A percentile compares a stretch with the other conserved stretches of the same genome.
Evolutionary conservation across 2,888 invertebrate species (phyloP).

Genomic region (Epistrophella euchroma): DNA sequence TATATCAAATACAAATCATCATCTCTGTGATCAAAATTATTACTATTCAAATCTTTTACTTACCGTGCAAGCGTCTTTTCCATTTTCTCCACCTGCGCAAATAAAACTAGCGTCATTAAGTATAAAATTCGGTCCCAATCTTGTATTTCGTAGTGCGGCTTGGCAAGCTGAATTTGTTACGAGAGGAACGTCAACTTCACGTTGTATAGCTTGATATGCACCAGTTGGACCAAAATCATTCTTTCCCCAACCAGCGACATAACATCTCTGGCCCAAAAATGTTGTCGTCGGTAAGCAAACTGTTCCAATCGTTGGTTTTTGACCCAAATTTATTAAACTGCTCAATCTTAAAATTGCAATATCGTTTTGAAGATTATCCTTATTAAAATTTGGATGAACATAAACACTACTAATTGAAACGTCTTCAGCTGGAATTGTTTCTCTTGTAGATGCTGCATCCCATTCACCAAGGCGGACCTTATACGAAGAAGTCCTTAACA

Average conservation of each 20-base stretch:
- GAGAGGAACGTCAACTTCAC: constrained; percentile 91
- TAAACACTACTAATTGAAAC: constrained; percentile 86
- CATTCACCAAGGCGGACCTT: constrained; percentile 91
- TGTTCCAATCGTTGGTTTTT: constrained; percentile 86
- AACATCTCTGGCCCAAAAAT: constrained; percentile 85
- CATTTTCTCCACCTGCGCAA: constrained; percentile 91
- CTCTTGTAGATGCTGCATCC: constrained; percentile 88
- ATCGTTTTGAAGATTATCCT: constrained; percentile 90
- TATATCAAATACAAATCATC: constrained; percentile 65
- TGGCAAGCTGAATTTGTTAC: constrained; percentile 88
- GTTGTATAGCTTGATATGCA: constrained; percentile 86
- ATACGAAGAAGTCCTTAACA: constrained; percentile 81
- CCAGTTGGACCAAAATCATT: constrained; percentile 86
- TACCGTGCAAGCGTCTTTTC: constrained; percentile 92
- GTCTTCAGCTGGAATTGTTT: constrained; percentile 88
- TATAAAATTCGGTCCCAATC: constrained; percentile 87
- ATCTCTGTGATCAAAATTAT: not conserved
- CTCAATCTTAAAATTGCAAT: constrained; percentile 91
- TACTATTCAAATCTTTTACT: constrained; percentile 77
- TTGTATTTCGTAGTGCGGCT: constrained; percentile 86
- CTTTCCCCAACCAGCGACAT: constrained; percentile 95
- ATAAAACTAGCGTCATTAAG: constrained; percentile 89
- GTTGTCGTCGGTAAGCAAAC: constrained; percentile 85
- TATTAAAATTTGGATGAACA: constrained; percentile 88
- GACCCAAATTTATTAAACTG: constrained; percentile 85